Evolutionary conservation across 2,888 invertebrate species (phyloP), one percentile per base, ranked within the genome.

Genomic region (Autographa pulchrina): DNA sequence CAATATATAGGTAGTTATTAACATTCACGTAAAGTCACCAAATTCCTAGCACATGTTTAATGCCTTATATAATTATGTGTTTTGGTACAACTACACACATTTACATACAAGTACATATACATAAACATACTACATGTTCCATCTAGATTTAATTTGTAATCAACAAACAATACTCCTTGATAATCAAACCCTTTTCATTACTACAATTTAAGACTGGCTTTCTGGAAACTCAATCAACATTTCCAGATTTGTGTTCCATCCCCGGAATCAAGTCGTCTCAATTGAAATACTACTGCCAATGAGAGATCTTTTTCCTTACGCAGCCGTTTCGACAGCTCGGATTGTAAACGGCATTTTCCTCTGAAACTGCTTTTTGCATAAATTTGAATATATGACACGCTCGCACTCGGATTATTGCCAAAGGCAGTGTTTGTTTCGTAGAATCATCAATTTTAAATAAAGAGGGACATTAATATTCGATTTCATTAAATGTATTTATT

Each of bases 381-480:
- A 86, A 90, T 89, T 89, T 88, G 72, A 89, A 89, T 89, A 84
- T 84, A 87, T 83, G 82, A 79, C 80, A 68, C 66, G 75, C 70
- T 71, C 31, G 65, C 68, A 67, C 65, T 70, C 61, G 66, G 66
- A 76, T 80, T 80, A 82, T 78, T 81, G 79, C 81, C 78, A 76
- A 75, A 74, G 60, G 72, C 65, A 68, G 11, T 35, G 59, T 78
- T 69, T 65, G 38, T 48, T 54, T 59, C 20, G 32, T 25, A 14
- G 14, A 41, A 65, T 48, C 52, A 43, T 75, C 32, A 59, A 71
- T 78, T 72, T 68, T 38, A 35, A 66, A 61, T 14, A 48, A 52
- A 41, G 9, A 56, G 25, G 25, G 25, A 56, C 5, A 54, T 54
- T 13, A 56, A 56, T 56, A 20, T 20, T 20, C 13, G 25, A 56